A percentile compares a stretch with the other conserved stretches of the same genome.
Evolutionary conservation across 2,113 vertebrate species (phyloP).

Genomic region (Ptilorrhoa leucosticta): DNA sequence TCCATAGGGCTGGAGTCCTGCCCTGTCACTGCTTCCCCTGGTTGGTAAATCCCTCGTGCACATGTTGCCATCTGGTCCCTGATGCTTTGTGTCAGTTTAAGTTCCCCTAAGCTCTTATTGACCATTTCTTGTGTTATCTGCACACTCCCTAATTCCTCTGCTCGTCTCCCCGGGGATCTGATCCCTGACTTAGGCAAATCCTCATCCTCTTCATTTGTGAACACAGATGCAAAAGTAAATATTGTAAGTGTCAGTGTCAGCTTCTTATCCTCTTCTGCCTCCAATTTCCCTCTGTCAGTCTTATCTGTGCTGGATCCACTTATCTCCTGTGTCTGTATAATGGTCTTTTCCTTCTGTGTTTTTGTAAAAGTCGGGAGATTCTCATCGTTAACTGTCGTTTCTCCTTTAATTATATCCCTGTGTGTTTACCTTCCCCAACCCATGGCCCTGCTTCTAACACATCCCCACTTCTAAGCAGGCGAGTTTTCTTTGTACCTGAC

Average conservation of each 20-base stretch:
- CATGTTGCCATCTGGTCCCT: not conserved
- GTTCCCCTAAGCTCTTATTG: not conserved
- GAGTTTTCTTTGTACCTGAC: slow-evolving; percentile 5
- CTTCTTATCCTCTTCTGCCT: slow-evolving; percentile 31
- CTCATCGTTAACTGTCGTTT: not conserved
- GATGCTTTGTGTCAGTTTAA: not conserved
- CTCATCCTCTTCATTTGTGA: slow-evolving; percentile 19
- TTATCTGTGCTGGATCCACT: slow-evolving; percentile 5
- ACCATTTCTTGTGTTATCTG: not conserved
- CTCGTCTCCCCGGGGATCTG: not conserved
- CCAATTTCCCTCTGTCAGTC: slow-evolving; percentile 46
- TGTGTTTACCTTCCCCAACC: slow-evolving; percentile 11
- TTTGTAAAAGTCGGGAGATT: not conserved
- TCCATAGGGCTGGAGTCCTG: not conserved
- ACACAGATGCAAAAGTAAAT: slow-evolving; percentile 40
- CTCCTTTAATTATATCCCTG: not conserved
- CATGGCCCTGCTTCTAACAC: not conserved
- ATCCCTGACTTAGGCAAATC: slow-evolving; percentile 39
- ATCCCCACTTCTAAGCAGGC: not conserved
- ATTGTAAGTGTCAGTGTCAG: not conserved
- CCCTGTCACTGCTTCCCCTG: not conserved
- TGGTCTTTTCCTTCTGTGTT: not conserved
- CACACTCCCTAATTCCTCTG: not conserved
- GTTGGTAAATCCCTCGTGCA: not conserved
- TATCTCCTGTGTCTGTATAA: slow-evolving; percentile 1